Percentiles rank a stretch among this genome's conserved stretches.
Evolutionary conservation across 2,797 vertebrate genomes (phyloP).

Genomic region (Threskiornis aethiopicus): DNA sequence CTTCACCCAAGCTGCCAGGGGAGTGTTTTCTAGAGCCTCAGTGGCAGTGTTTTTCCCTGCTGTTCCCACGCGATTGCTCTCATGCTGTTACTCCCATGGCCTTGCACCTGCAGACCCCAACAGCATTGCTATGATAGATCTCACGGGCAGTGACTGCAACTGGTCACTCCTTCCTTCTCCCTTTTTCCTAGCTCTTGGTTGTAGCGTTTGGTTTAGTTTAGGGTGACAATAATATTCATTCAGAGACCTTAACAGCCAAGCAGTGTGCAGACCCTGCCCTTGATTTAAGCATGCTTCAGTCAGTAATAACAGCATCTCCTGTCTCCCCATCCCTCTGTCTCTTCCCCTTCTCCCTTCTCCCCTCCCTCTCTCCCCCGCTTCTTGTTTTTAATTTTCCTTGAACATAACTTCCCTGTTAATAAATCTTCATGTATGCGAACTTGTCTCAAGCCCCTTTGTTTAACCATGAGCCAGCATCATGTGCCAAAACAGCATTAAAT

Average conservation of each 20-base stretch:
- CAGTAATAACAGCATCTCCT: not conserved
- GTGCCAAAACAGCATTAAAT: not conserved
- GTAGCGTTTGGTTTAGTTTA: not conserved
- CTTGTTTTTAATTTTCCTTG: not conserved
- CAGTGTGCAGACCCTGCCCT: not conserved
- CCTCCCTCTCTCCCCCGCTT: fast-evolving
- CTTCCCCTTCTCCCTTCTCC: fast-evolving
- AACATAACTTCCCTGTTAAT: not conserved
- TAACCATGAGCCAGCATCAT: not conserved
- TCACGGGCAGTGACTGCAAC: fast-evolving
- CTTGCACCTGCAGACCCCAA: not conserved
- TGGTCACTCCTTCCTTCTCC: not conserved
- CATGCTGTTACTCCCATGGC: too few species aligned
- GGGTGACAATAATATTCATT: not conserved
- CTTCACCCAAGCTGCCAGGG: not conserved
- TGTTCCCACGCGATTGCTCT: not conserved
- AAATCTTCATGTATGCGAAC: not conserved
- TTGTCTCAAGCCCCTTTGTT: not conserved
- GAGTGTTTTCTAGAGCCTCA: not conserved
- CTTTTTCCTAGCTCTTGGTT: not conserved
- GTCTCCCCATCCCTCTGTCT: too few species aligned
- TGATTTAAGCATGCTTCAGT: not conserved
- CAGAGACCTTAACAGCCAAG: not conserved
- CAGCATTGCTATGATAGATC: not conserved
- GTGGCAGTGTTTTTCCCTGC: not conserved